A percentile compares a stretch with the other conserved stretches of the same genome.
Conservation (phyloP, 2,113 vertebrate genomes). For the Meriones unguiculatus region DNA sequence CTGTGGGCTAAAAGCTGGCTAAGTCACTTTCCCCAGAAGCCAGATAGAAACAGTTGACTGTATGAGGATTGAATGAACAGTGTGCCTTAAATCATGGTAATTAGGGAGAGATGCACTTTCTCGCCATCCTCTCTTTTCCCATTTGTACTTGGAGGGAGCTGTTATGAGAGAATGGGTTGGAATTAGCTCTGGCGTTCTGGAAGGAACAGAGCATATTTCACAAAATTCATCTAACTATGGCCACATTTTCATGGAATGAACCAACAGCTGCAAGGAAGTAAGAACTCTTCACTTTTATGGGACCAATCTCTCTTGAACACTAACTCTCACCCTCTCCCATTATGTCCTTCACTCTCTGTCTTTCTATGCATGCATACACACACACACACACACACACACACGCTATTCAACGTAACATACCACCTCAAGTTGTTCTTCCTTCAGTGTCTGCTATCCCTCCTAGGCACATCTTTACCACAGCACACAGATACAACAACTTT, state of each 20-base stretch:
- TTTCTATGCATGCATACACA: not conserved
- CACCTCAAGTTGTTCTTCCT: not conserved
- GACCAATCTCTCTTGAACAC: not conserved
- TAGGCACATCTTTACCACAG: not conserved
- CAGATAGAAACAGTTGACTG: not conserved
- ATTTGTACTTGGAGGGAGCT: not conserved
- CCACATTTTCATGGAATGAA: constrained; percentile 42
- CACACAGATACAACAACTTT: not conserved
- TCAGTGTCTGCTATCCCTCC: not conserved
- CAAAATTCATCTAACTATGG: not conserved
- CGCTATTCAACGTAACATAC: not conserved
- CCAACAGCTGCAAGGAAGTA: constrained; percentile 54
- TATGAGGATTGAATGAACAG: not conserved
- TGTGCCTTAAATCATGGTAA: not conserved
- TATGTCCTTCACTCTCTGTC: not conserved
- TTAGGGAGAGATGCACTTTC: not conserved
- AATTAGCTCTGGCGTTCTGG: not conserved
- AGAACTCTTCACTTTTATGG: constrained; percentile 7
- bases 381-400: not conserved
- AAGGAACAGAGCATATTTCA: not conserved
- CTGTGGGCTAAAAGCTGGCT: constrained; percentile 37
- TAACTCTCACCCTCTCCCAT: not conserved
- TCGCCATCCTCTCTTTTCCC: not conserved
- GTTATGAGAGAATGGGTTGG: not conserved
- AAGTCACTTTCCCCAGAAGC: constrained; percentile 36